A percentile compares a stretch with the other conserved stretches of the same genome.
These are phyloP conservation scores for Leptinotarsa texana DNA, from an alignment of 1,140 invertebrate species.

Conservation along the genomic window DNA sequence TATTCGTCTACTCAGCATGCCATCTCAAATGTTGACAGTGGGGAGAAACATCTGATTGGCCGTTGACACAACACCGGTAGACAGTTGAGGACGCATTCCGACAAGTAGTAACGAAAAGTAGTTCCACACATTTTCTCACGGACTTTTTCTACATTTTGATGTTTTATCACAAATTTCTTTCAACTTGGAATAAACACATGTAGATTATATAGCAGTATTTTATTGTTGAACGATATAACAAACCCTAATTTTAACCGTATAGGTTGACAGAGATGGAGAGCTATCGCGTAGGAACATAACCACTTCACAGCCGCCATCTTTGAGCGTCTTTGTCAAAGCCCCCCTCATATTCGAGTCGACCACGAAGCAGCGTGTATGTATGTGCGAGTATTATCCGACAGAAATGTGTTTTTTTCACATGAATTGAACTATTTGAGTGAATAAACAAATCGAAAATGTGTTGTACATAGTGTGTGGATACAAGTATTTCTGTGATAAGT, in stretches of 20 bases:
- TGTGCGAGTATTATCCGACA: conserved; percentile 39
- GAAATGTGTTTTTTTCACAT: conserved; percentile 33
- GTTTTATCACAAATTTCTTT: background rate
- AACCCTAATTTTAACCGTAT: background rate
- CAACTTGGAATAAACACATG: background rate
- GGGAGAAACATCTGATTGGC: conserved; percentile 5
- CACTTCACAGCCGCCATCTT: conserved; percentile 42
- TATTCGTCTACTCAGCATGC: background rate
- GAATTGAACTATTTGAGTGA: conserved; percentile 28
- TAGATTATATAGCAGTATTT: background rate
- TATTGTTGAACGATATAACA: background rate
- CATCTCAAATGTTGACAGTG: conserved; percentile 2
- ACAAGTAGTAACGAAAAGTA: conserved; percentile 47
- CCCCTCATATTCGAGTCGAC: conserved; percentile 39
- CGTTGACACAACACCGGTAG: conserved; percentile 26
- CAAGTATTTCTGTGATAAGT: conserved; percentile 25
- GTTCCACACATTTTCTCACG: conserved; percentile 34
- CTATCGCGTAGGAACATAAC: conserved; percentile 43
- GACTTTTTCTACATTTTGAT: conserved; percentile 34
- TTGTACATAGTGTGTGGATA: conserved; percentile 34
- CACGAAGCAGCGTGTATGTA: conserved; percentile 36
- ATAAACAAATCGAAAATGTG: conserved; percentile 33
- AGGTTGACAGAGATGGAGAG: background rate
- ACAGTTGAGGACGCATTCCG: conserved; percentile 36
- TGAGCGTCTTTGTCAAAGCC: conserved; percentile 43